Percentiles rank a stretch among this genome's conserved stretches.
Evolutionary conservation across 1,140 invertebrate genomes (phyloP).

Genomic region (Leptopilina boulardi): DNA sequence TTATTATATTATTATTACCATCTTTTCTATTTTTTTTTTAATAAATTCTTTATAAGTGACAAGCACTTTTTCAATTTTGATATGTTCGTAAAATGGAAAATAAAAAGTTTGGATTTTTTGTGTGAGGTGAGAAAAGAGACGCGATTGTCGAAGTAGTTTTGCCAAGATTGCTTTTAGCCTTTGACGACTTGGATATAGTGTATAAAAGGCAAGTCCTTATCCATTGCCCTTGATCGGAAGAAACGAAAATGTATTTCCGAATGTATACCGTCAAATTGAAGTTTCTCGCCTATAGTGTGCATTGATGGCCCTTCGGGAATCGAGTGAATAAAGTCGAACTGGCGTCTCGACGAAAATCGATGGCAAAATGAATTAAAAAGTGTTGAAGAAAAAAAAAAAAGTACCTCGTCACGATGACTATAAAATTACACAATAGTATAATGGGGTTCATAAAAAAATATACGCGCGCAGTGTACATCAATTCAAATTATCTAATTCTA

Average conservation of each 20-base stretch:
- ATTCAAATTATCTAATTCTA: constrained; percentile 1
- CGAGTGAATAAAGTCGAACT: constrained; percentile 44
- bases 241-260: constrained; percentile 71
- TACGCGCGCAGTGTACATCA: background rate
- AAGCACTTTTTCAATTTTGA: too few species aligned
- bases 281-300: constrained; percentile 56
- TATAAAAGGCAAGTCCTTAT: constrained; percentile 50
- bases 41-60: too few species aligned
- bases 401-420: constrained; percentile 2
- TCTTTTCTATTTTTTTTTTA: too few species aligned
- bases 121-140: constrained; percentile 39
- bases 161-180: constrained; percentile 69
- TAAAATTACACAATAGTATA: background rate
- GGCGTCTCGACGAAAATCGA: constrained; percentile 44
- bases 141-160: constrained; percentile 56
- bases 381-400: constrained; percentile 29
- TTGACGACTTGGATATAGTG: constrained; percentile 52
- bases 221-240: constrained; percentile 56
- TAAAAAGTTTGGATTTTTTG: background rate
- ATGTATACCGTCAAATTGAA: constrained; percentile 69
- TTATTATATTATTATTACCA: too few species aligned
- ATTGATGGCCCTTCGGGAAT: constrained; percentile 53
- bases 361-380: constrained; percentile 38
- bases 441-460: constrained; percentile 17
- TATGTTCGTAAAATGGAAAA: too few species aligned